phyloP scores from a whole-genome alignment of 2,888 invertebrate species.

The Meandrusa payeni region DNA sequence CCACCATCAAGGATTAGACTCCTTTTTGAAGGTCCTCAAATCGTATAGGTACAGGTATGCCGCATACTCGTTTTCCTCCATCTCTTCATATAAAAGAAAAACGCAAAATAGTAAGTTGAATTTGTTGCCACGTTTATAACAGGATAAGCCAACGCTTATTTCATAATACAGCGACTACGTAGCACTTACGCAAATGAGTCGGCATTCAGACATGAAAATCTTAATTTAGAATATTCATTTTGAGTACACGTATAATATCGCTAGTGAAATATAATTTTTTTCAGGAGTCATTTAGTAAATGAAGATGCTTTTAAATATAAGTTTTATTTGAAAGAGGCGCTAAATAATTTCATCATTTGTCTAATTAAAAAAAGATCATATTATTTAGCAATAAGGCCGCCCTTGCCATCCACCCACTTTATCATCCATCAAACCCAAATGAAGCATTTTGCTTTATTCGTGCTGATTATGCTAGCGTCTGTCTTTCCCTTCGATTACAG shows the following conservation, averaged over 20 bases:
- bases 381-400: no score
- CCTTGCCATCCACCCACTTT: no score
- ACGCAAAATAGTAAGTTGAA: slow-evolving; percentile 1
- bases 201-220: slow-evolving; percentile 19
- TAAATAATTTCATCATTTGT: background rate
- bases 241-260: slow-evolving; percentile 12
- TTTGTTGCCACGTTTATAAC: slow-evolving; percentile 4
- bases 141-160: slow-evolving; percentile 1
- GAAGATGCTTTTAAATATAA: background rate
- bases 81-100: no score
- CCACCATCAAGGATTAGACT: no score
- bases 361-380: no score
- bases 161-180: slow-evolving; percentile 11
- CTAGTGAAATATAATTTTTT: slow-evolving; percentile 9
- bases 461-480: no score
- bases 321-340: slow-evolving; percentile 5
- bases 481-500: no score
- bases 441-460: no score
- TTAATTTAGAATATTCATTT: slow-evolving; percentile 21
- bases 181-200: slow-evolving; percentile 20
- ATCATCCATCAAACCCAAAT: no score
- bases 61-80: no score
- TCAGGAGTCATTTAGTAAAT: slow-evolving; percentile 8
- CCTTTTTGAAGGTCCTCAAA: no score
- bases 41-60: no score